Conservation (phyloP, 1,140 invertebrate genomes). For the Ylistrum balloti region DNA sequence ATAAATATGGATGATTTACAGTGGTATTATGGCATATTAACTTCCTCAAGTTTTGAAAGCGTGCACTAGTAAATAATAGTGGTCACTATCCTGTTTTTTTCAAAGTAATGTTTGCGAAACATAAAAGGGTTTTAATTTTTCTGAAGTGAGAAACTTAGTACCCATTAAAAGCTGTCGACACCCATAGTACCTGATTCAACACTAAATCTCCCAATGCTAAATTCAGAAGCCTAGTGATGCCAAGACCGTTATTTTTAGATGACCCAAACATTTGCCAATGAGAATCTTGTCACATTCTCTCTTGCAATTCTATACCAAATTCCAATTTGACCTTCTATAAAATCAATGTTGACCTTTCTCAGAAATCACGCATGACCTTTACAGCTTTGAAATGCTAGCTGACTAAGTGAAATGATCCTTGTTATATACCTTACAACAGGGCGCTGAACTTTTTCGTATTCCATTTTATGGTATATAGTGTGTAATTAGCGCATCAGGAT, state of each 20-base stretch:
- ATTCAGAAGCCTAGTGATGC: not conserved
- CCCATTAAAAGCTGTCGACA: too few relatives aligned
- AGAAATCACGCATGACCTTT: not conserved
- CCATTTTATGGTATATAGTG: not conserved
- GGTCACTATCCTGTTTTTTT: too few relatives aligned
- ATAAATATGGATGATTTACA: too few relatives aligned
- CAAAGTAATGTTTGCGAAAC: too few relatives aligned
- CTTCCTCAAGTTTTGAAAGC: too few relatives aligned
- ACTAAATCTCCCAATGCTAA: not conserved
- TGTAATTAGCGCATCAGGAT: not conserved
- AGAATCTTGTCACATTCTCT: not conserved
- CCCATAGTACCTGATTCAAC: too few relatives aligned
- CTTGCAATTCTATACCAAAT: not conserved
- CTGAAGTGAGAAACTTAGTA: too few relatives aligned
- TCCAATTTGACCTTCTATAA: not conserved
- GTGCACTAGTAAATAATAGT: too few relatives aligned
- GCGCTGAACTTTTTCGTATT: conserved; percentile 18
- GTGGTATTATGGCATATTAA: too few relatives aligned
- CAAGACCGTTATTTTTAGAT: not conserved
- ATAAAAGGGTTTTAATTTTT: too few relatives aligned
- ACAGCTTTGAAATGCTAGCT: not conserved
- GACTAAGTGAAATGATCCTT: not conserved
- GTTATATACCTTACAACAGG: not conserved
- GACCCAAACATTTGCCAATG: not conserved
- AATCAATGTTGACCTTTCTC: not conserved